A percentile compares a stretch with the other conserved stretches of the same genome.
These are phyloP conservation scores for Oreotragus oreotragus DNA, from an alignment of 2,113 vertebrate species.

Conservation along the genomic window DNA sequence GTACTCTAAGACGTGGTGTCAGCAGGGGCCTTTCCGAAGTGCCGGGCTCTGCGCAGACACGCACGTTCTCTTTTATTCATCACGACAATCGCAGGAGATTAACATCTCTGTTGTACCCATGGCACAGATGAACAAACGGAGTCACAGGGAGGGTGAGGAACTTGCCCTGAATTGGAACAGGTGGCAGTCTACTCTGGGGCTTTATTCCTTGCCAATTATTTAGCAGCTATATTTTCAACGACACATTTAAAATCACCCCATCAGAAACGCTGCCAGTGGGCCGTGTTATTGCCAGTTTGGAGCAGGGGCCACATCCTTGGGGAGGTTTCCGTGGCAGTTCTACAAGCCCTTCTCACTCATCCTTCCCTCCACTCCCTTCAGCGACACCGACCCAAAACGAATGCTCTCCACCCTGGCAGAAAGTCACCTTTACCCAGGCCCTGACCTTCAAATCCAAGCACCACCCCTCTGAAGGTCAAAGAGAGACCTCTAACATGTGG, in stretches of 20 bases:
- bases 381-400: background rate
- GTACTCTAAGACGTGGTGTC: background rate
- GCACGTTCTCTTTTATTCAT: background rate
- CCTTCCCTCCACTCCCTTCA: background rate
- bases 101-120: background rate
- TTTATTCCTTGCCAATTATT: background rate
- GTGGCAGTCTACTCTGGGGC: background rate
- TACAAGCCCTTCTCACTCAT: background rate
- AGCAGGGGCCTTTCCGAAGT: background rate
- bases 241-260: background rate
- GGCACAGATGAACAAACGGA: background rate
- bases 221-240: background rate
- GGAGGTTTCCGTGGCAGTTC: background rate
- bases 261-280: background rate
- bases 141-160: background rate
- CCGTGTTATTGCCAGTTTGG: background rate
- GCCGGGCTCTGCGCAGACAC: background rate
- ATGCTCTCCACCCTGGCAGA: background rate
- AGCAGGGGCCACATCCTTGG: background rate
- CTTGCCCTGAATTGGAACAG: background rate
- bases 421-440: background rate
- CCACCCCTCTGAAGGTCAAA: background rate
- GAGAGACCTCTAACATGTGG: background rate
- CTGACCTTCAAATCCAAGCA: background rate
- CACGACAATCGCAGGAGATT: background rate